Evolutionary conservation across 1,140 invertebrate genomes (phyloP).

Genomic region (Ips typographus): DNA sequence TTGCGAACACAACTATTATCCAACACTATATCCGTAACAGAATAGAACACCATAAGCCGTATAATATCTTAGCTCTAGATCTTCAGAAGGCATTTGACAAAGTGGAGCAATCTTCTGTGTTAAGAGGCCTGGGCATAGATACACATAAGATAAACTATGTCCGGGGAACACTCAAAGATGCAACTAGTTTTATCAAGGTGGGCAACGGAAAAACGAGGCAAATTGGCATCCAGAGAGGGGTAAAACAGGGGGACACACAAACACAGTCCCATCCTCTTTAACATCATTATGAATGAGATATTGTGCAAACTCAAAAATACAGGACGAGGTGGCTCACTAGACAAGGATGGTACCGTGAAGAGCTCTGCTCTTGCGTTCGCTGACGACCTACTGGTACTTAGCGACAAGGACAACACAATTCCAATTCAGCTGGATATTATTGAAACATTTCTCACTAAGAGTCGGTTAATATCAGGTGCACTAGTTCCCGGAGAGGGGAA

Average conservation of each 20-base stretch:
- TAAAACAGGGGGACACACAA: conserved; percentile 59
- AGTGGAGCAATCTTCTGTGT: conserved; percentile 48
- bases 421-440: conserved; percentile 3
- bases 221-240: conserved; percentile 48
- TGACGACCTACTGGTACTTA: conserved; percentile 28
- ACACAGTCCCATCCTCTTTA: conserved; percentile 55
- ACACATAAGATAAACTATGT: conserved; percentile 34
- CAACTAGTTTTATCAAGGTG: conserved; percentile 37
- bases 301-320: conserved; percentile 32
- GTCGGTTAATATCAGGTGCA: background rate
- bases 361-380: conserved; percentile 26
- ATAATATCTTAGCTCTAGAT: conserved; percentile 46
- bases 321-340: background rate
- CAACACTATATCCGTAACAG: conserved; percentile 19
- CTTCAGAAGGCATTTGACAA: conserved; percentile 50
- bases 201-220: conserved; percentile 26
- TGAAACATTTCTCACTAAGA: conserved; percentile 4
- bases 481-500: background rate
- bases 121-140: conserved; percentile 7
- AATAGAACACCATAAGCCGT: background rate
- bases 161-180: conserved; percentile 35
- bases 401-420: background rate
- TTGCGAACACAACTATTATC: conserved; percentile 28
- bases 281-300: conserved; percentile 52
- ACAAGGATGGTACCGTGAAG: background rate